These are phyloP conservation scores for Euwallacea similis DNA, from an alignment of 1,140 invertebrate species.

Conservation along the genomic window DNA sequence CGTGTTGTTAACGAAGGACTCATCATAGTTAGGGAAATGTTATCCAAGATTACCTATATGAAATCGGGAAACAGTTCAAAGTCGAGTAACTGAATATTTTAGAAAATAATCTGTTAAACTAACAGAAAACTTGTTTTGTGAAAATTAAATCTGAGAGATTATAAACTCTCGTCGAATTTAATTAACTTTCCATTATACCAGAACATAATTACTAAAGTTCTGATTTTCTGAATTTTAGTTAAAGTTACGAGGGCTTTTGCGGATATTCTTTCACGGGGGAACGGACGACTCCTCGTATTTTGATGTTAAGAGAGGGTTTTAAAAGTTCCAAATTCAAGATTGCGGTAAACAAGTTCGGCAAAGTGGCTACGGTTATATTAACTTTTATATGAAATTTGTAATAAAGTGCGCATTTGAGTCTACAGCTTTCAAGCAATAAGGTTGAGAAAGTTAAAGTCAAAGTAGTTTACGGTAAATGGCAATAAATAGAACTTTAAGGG, in stretches of 20 bases:
- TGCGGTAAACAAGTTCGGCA: too few relatives aligned
- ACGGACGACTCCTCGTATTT: too few relatives aligned
- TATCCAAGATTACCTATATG: too few relatives aligned
- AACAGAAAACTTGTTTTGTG: constrained; percentile 33
- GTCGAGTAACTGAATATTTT: constrained; percentile 33
- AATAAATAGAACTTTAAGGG: too few relatives aligned
- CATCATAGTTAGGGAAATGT: too few relatives aligned
- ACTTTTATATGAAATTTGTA: too few relatives aligned
- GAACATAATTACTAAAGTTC: constrained; percentile 23
- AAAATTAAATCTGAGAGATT: constrained; percentile 34
- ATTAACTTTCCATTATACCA: constrained; percentile 35
- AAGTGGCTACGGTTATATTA: too few relatives aligned
- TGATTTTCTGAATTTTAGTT: not conserved
- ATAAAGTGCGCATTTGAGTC: too few relatives aligned
- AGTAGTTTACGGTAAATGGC: too few relatives aligned
- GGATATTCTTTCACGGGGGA: not conserved
- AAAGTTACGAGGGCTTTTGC: constrained; percentile 1
- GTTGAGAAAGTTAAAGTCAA: too few relatives aligned
- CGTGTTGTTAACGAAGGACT: not conserved
- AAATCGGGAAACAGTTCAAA: not conserved
- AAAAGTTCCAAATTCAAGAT: too few relatives aligned
- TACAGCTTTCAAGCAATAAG: too few relatives aligned
- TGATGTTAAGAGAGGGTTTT: not conserved
- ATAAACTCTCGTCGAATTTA: constrained; percentile 32
- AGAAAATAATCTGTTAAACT: constrained; percentile 33